Percentiles rank a stretch among this genome's conserved stretches.
Conservation (phyloP, 2,113 vertebrate species). For the Tretioscincus oriximinensis region DNA sequence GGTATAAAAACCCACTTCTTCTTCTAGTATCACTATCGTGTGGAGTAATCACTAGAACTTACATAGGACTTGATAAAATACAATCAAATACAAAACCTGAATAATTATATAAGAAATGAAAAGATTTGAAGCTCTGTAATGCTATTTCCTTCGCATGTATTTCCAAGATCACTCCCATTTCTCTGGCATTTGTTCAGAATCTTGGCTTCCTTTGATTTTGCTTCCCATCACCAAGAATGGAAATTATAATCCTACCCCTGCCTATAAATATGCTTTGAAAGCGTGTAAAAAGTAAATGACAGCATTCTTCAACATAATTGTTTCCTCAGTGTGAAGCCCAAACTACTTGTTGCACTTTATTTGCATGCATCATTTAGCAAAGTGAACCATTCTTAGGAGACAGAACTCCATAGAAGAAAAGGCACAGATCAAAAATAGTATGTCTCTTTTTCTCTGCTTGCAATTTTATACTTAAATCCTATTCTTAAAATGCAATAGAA, state of each 20-base stretch:
- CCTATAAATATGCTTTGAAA: not conserved
- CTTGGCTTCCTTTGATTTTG: not conserved
- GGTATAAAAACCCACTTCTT: too few species aligned
- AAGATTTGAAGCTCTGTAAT: not conserved
- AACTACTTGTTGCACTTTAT: not conserved
- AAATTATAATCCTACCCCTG: not conserved
- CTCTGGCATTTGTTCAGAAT: not conserved
- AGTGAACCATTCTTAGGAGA: not conserved
- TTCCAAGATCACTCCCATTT: not conserved
- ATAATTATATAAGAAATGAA: not conserved
- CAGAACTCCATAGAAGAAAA: not conserved
- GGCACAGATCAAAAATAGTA: too few species aligned
- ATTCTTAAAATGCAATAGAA: too few species aligned
- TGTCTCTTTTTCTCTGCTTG: too few species aligned
- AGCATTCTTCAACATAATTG: not conserved
- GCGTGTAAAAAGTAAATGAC: not conserved
- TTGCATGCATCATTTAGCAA: not conserved
- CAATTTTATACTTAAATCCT: too few species aligned
- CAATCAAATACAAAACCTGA: conserved; percentile 21
- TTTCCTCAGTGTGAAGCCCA: not conserved
- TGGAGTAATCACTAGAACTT: too few species aligned
- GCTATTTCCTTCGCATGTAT: not conserved
- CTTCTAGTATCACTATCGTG: too few species aligned
- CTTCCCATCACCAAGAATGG: not conserved
- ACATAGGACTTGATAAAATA: conserved; percentile 28